These are phyloP conservation scores for Keiferia lycopersicella DNA, from an alignment of 2,888 invertebrate species.

Conservation along the genomic window DNA sequence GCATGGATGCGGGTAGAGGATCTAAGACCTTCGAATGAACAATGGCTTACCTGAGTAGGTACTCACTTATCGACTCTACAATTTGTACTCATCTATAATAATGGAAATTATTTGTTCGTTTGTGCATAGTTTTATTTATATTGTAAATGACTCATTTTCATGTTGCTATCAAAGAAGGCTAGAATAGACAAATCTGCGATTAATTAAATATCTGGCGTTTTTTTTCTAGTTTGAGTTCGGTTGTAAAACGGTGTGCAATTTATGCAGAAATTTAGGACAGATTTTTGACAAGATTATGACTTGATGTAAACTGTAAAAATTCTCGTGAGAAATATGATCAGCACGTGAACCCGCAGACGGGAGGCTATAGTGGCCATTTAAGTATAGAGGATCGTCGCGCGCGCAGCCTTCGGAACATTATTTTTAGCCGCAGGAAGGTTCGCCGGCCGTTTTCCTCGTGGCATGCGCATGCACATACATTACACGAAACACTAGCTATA, in stretches of 20 bases:
- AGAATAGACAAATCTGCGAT: too few species aligned
- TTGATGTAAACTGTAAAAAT: neutral
- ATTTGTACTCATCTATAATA: constrained; percentile 3
- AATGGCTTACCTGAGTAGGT: constrained; percentile 44
- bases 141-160: neutral
- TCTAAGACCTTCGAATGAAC: constrained; percentile 60
- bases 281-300: too few species aligned
- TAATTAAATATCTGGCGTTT: too few species aligned
- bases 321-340: neutral
- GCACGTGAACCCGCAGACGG: neutral
- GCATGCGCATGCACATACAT: constrained; percentile 45
- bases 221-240: too few species aligned
- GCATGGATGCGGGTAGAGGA: constrained; percentile 43
- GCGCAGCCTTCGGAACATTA: constrained; percentile 73
- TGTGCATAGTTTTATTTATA: neutral
- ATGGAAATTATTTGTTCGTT: neutral
- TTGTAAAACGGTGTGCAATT: too few species aligned
- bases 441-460: constrained; percentile 68
- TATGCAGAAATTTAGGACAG: too few species aligned
- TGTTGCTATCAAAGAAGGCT: neutral
- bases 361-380: neutral
- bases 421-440: constrained; percentile 77
- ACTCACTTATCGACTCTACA: constrained; percentile 14
- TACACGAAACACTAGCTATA: constrained; percentile 57
- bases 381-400: constrained; percentile 53